Evolutionary conservation across 2,888 invertebrate genomes (phyloP).

Genomic region (Cerceris rybyensis): DNA sequence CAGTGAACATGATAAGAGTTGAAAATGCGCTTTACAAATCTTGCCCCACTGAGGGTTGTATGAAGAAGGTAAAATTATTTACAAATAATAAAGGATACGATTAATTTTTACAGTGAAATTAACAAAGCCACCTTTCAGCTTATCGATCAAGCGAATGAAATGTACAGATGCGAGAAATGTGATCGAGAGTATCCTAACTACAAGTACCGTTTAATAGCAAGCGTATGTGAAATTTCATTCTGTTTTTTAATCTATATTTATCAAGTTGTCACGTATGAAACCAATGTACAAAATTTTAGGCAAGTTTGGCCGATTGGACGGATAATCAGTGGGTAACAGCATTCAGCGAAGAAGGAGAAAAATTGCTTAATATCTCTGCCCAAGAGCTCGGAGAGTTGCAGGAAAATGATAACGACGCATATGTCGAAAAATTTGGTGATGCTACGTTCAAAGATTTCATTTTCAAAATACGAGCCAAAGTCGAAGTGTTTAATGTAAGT

Average conservation of each 20-base stretch:
- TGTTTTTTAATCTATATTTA: slow-evolving; percentile 5
- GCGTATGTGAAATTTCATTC: slow-evolving; percentile 84
- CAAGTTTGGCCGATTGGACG: slow-evolving; percentile 93
- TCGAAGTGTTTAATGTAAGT: slow-evolving; percentile 95
- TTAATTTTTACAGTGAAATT: neutral
- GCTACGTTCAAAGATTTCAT: slow-evolving; percentile 91
- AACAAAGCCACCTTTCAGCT: slow-evolving; percentile 81
- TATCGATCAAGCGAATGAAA: slow-evolving; percentile 92
- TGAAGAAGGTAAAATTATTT: slow-evolving; percentile 88
- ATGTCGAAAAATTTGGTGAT: slow-evolving; percentile 87
- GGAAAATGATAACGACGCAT: slow-evolving; percentile 86
- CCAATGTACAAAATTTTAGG: slow-evolving; percentile 82
- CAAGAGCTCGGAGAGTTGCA: slow-evolving; percentile 91
- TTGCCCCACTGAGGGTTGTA: slow-evolving; percentile 94
- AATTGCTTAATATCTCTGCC: slow-evolving; percentile 87
- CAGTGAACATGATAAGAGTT: slow-evolving; percentile 89
- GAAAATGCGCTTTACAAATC: slow-evolving; percentile 96
- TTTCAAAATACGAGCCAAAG: slow-evolving; percentile 93
- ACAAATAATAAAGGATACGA: neutral
- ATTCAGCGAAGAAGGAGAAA: slow-evolving; percentile 93
- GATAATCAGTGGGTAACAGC: slow-evolving; percentile 95
- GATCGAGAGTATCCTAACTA: slow-evolving; percentile 91
- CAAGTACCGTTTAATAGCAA: slow-evolving; percentile 90
- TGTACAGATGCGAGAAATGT: slow-evolving; percentile 98
- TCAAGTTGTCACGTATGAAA: neutral